These are phyloP conservation scores for Entomobrya proxima DNA, from an alignment of 2,888 invertebrate species.

Conservation along the genomic window DNA sequence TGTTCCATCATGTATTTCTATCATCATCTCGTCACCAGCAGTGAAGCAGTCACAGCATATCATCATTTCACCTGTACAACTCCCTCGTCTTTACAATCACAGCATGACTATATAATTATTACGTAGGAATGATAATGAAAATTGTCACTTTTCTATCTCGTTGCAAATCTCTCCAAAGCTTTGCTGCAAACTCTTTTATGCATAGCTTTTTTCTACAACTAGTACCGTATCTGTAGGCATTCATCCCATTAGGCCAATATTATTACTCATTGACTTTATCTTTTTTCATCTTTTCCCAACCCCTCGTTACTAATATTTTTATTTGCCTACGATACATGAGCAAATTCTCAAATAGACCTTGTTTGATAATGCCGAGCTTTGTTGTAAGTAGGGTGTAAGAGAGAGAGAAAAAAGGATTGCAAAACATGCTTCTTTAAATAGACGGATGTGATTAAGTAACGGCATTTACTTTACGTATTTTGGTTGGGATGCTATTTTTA, in stretches of 20 bases:
- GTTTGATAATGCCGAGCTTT: background rate
- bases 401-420: slow-evolving; percentile 40
- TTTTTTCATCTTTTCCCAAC: background rate
- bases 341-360: background rate
- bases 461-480: slow-evolving; percentile 26
- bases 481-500: slow-evolving; percentile 35
- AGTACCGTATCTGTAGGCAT: background rate
- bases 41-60: background rate
- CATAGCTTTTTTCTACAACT: background rate
- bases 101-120: background rate
- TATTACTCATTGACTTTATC: slow-evolving; percentile 22
- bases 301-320: background rate
- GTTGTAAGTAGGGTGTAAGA: background rate
- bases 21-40: background rate
- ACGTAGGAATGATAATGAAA: slow-evolving; percentile 16
- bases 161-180: background rate
- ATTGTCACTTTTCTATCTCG: slow-evolving; percentile 28
- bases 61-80: background rate
- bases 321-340: background rate
- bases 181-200: background rate
- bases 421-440: slow-evolving; percentile 54
- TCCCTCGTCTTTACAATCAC: background rate
- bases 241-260: background rate
- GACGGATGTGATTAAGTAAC: slow-evolving; percentile 63
- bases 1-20: background rate